Evolutionary conservation across 2,888 invertebrate species (phyloP).

Genomic region (Trichopria drosophilae): DNA sequence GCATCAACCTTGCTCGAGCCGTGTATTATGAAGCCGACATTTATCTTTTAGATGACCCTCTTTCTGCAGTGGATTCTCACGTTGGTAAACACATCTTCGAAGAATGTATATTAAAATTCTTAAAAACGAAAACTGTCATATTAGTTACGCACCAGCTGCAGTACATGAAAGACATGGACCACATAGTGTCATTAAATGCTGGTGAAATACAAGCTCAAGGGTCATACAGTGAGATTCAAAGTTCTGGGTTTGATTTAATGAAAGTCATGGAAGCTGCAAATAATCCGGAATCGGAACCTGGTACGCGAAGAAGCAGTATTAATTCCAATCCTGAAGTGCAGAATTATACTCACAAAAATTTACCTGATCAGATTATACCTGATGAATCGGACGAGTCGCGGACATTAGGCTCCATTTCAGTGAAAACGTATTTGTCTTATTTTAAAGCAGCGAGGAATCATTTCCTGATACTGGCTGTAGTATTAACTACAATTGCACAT

Average conservation of each 20-base stretch:
- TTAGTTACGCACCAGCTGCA: slow-evolving; percentile 83
- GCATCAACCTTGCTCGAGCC: slow-evolving; percentile 71
- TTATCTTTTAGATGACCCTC: slow-evolving; percentile 74
- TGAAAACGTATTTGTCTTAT: slow-evolving; percentile 41
- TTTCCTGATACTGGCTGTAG: slow-evolving; percentile 40
- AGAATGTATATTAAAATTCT: slow-evolving; percentile 64
- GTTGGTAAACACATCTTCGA: slow-evolving; percentile 73
- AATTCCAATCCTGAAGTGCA: neutral
- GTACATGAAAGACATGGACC: slow-evolving; percentile 71
- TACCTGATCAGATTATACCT: neutral
- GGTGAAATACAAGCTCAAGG: slow-evolving; percentile 65
- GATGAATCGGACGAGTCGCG: neutral
- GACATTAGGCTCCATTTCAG: slow-evolving; percentile 29
- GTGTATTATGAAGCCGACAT: slow-evolving; percentile 74
- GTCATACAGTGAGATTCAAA: slow-evolving; percentile 63
- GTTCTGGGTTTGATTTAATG: slow-evolving; percentile 66
- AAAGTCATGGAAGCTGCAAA: slow-evolving; percentile 58
- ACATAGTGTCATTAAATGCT: slow-evolving; percentile 61
- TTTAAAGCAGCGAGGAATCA: slow-evolving; percentile 45
- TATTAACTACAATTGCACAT: slow-evolving; percentile 30
- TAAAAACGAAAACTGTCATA: slow-evolving; percentile 72
- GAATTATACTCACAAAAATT: no score
- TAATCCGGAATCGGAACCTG: neutral
- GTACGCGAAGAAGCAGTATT: neutral
- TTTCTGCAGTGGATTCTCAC: slow-evolving; percentile 74